phyloP scores from a whole-genome alignment of 1,140 invertebrate species.

The Palaemon carinicauda region DNA sequence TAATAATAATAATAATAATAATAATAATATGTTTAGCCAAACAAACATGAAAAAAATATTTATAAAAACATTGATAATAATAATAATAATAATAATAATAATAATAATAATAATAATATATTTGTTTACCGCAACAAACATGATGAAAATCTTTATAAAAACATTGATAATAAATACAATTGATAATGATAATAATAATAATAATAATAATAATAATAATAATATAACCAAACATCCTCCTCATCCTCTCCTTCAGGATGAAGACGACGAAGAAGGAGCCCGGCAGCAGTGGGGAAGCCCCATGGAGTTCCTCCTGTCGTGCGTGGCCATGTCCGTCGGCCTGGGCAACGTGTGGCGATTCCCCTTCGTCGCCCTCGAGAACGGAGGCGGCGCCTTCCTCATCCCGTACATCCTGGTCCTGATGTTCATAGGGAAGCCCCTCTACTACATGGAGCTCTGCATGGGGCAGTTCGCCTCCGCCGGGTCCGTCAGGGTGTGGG shows the following conservation, averaged over 20 bases:
- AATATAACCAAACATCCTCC: neutral
- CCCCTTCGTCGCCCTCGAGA: conserved; percentile 66
- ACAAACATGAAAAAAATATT: too few relatives aligned
- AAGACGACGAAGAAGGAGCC: neutral
- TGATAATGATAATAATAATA: too few relatives aligned
- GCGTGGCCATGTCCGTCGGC: conserved; percentile 68
- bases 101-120: too few relatives aligned
- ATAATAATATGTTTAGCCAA: too few relatives aligned
- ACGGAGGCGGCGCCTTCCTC: conserved; percentile 68
- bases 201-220: too few relatives aligned
- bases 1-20: too few relatives aligned
- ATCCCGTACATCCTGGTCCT: conserved; percentile 71
- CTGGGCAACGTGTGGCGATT: conserved; percentile 69
- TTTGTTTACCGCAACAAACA: too few relatives aligned
- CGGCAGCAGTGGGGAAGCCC: conserved; percentile 62
- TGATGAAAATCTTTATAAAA: too few relatives aligned
- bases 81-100: too few relatives aligned
- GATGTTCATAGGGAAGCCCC: conserved; percentile 67
- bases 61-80: too few relatives aligned
- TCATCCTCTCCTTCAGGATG: neutral
- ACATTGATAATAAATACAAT: too few relatives aligned
- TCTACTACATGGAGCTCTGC: conserved; percentile 61
- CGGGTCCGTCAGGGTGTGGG: conserved; percentile 60
- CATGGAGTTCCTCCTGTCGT: conserved; percentile 65
- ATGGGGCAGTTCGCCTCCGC: conserved; percentile 59